Evolutionary conservation across 1,140 invertebrate genomes (phyloP).

Genomic region (Drosophila takahashii): DNA sequence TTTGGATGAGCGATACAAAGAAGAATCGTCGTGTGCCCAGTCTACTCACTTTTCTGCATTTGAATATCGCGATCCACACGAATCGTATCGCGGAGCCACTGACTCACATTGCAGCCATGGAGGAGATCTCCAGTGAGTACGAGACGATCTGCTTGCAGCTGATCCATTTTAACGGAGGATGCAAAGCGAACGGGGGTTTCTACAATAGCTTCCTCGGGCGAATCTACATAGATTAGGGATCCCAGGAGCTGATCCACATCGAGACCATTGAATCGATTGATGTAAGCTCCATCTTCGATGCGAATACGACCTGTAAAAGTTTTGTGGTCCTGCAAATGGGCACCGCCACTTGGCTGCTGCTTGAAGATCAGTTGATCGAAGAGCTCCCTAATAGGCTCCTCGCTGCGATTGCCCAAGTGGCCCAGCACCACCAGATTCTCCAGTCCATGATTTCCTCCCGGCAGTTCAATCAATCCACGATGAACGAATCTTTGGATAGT

Average conservation of each 20-base stretch:
- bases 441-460: neutral
- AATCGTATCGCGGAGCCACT: slow-evolving; percentile 69
- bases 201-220: slow-evolving; percentile 20
- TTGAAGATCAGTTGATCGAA: slow-evolving; percentile 65
- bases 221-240: slow-evolving; percentile 52
- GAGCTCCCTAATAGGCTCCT: slow-evolving; percentile 42
- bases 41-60: slow-evolving; percentile 17
- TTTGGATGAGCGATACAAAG: no score
- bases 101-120: slow-evolving; percentile 60
- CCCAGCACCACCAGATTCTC: slow-evolving; percentile 58
- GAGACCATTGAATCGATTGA: slow-evolving; percentile 52
- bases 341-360: slow-evolving; percentile 1
- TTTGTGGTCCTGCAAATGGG: slow-evolving; percentile 39
- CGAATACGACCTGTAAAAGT: slow-evolving; percentile 67
- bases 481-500: slow-evolving; percentile 41
- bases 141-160: slow-evolving; percentile 18
- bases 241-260: slow-evolving; percentile 40
- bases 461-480: slow-evolving; percentile 30
- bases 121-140: slow-evolving; percentile 34
- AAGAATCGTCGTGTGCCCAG: no score
- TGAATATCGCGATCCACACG: slow-evolving; percentile 60
- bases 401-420: slow-evolving; percentile 48
- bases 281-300: slow-evolving; percentile 45
- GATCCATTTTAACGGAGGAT: slow-evolving; percentile 29
- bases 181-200: slow-evolving; percentile 50